phyloP scores from a whole-genome alignment of 1,140 invertebrate species.

The Araneus ventricosus region DNA sequence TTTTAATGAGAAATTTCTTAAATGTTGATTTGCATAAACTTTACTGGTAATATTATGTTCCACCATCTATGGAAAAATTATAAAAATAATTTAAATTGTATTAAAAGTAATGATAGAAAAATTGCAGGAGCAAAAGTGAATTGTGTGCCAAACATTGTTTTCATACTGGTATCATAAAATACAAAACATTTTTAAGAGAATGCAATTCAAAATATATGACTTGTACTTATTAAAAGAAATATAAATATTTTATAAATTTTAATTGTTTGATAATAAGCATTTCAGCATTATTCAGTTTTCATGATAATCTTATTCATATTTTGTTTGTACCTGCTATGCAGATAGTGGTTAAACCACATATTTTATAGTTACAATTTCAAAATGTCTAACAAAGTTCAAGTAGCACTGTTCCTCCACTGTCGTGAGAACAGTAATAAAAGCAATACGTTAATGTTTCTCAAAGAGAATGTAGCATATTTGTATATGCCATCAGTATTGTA shows the following conservation, averaged over 20 bases:
- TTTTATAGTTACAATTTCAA: constrained; percentile 66
- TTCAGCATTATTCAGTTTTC: constrained; percentile 21
- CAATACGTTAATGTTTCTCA: constrained; percentile 73
- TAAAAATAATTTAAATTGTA: constrained; percentile 17
- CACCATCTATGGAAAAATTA: neutral
- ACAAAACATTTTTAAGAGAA: constrained; percentile 23
- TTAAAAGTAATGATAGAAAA: neutral
- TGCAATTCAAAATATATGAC: constrained; percentile 10
- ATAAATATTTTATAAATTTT: constrained; percentile 41
- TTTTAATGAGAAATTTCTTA: neutral
- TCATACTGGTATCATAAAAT: constrained; percentile 11
- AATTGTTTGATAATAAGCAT: constrained; percentile 12
- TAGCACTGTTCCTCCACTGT: constrained; percentile 64
- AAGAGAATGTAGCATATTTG: constrained; percentile 74
- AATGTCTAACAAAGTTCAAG: constrained; percentile 70
- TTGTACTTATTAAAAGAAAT: constrained; percentile 50
- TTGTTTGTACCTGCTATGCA: constrained; percentile 72
- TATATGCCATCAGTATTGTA: constrained; percentile 75
- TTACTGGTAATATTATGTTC: neutral
- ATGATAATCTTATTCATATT: constrained; percentile 47
- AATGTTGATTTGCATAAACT: neutral
- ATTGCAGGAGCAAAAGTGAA: neutral
- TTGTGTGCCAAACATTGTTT: constrained; percentile 37
- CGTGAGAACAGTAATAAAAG: constrained; percentile 64
- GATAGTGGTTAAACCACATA: constrained; percentile 72